A percentile compares a stretch with the other conserved stretches of the same genome.
These are phyloP conservation scores for Nomada hirtipes DNA, from an alignment of 2,888 invertebrate genomes.

Conservation along the genomic window DNA sequence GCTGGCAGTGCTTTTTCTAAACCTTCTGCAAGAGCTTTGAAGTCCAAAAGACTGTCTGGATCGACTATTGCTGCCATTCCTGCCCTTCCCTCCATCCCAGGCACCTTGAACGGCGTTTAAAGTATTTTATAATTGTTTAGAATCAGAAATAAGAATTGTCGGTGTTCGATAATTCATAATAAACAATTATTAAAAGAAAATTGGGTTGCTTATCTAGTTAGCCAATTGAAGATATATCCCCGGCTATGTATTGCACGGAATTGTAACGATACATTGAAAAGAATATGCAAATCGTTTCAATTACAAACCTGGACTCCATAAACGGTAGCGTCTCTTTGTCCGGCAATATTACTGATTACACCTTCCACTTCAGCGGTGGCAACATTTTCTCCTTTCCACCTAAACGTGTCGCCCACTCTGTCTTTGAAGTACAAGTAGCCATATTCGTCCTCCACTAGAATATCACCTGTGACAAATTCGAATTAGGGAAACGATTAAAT, in stretches of 20 bases:
- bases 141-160: neutral
- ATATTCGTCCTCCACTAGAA: slow-evolving; percentile 87
- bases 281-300: neutral
- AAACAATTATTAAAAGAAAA: too few species aligned
- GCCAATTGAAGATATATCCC: too few species aligned
- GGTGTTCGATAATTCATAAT: neutral
- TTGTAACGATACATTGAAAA: neutral
- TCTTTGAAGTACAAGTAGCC: slow-evolving; percentile 89
- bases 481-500: slow-evolving; percentile 1
- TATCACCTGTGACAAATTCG: slow-evolving; percentile 83
- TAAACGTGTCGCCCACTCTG: slow-evolving; percentile 88
- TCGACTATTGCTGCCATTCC: slow-evolving; percentile 89
- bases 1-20: slow-evolving; percentile 85
- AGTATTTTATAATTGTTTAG: neutral
- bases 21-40: slow-evolving; percentile 83
- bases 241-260: too few species aligned
- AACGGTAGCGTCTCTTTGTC: slow-evolving; percentile 94
- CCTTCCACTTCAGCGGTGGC: slow-evolving; percentile 89
- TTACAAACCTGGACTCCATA: slow-evolving; percentile 94
- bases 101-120: slow-evolving; percentile 77
- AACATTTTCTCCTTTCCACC: slow-evolving; percentile 90
- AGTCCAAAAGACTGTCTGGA: slow-evolving; percentile 83
- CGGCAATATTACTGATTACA: slow-evolving; percentile 85
- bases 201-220: neutral
- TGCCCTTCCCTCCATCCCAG: slow-evolving; percentile 86